These are phyloP conservation scores for Uria aalge DNA, from an alignment of 2,113 vertebrate genomes.

Conservation along the genomic window DNA sequence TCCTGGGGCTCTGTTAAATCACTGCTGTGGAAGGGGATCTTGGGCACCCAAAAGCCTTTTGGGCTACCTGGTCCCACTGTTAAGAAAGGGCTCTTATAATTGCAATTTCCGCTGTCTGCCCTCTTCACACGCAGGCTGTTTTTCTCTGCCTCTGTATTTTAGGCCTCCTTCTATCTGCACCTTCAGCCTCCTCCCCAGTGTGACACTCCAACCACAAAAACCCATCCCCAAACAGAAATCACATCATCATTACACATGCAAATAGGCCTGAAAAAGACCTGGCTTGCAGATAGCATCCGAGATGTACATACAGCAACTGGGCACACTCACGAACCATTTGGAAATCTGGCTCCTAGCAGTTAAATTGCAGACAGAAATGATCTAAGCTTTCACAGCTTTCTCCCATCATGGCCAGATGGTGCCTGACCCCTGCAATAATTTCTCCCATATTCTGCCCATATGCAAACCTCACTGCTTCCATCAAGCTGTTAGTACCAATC, in stretches of 20 bases:
- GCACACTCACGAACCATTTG: not conserved
- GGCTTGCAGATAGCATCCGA: not conserved
- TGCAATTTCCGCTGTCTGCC: not conserved
- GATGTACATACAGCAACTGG: not conserved
- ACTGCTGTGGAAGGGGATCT: not conserved
- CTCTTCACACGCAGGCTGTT: not conserved
- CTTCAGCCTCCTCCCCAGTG: not conserved
- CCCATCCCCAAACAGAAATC: not conserved
- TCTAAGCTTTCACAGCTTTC: conserved; percentile 33
- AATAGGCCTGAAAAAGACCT: not conserved
- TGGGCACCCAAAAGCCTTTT: not conserved
- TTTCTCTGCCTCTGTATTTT: not conserved
- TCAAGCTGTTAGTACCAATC: conserved; percentile 23
- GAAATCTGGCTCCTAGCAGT: conserved; percentile 31
- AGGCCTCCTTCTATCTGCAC: not conserved
- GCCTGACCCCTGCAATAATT: conserved; percentile 42
- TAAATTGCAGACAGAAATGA: conserved; percentile 20
- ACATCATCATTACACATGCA: not conserved
- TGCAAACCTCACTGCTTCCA: conserved; percentile 35
- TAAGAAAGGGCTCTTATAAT: not conserved
- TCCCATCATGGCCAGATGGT: conserved; percentile 12
- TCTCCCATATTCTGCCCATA: conserved; percentile 29
- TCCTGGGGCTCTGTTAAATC: not conserved
- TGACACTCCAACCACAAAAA: not conserved
- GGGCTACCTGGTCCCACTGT: not conserved